A percentile compares a stretch with the other conserved stretches of the same genome.
Evolutionary conservation across 2,888 invertebrate species (phyloP).

Genomic region (Tryphoninae sp.): DNA sequence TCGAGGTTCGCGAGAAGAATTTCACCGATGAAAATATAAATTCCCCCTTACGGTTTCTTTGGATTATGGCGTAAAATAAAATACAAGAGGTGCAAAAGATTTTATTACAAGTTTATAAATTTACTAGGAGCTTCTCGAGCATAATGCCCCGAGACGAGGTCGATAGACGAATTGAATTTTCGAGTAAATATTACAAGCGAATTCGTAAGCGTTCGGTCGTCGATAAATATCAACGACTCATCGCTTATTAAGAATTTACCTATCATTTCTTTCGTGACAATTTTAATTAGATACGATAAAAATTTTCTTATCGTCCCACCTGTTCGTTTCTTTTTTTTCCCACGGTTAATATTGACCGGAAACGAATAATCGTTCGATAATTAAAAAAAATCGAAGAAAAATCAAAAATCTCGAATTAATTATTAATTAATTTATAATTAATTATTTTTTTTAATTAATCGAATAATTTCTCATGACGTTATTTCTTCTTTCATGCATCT

Average conservation of each 20-base stretch:
- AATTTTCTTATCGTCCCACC: no score
- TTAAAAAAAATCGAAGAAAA: neutral
- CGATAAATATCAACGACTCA: no score
- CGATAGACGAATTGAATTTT: neutral
- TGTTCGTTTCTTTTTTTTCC: no score
- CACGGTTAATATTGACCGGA: no score
- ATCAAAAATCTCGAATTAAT: no score
- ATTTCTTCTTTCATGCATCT: conserved; percentile 4
- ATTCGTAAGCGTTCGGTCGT: no score
- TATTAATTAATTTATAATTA: neutral
- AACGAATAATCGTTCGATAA: no score
- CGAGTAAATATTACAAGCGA: no score
- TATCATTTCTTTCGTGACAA: no score
- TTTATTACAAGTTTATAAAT: neutral
- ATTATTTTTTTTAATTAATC: neutral
- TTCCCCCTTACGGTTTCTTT: neutral
- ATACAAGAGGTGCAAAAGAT: neutral
- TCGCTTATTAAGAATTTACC: no score
- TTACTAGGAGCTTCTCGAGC: no score
- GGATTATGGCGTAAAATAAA: neutral
- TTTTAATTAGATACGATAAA: no score
- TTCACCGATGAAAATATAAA: neutral
- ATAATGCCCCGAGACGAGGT: neutral
- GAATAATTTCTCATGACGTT: neutral
- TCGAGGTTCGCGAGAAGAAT: neutral